Evolutionary conservation across 2,113 vertebrate genomes (phyloP).

Genomic region (Semnornis frantzii): DNA sequence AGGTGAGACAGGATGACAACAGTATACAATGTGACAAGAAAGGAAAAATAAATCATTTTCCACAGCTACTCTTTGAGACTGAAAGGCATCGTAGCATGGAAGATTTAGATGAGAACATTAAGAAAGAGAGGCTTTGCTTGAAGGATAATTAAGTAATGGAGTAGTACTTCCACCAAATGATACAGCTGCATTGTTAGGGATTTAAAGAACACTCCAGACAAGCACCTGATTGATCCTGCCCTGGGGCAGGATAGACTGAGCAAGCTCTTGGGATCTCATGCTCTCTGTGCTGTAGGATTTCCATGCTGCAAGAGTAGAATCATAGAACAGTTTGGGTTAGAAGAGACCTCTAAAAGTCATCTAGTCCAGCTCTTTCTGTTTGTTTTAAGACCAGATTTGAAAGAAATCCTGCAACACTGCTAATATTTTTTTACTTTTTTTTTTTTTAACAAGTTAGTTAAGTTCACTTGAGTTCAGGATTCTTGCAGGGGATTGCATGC

Average conservation of each 20-base stretch:
- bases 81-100: neutral
- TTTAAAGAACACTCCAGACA: neutral
- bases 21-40: neutral
- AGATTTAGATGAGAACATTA: neutral
- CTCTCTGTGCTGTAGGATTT: neutral
- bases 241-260: neutral
- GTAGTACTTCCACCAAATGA: neutral
- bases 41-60: neutral
- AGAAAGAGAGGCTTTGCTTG: neutral
- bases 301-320: neutral
- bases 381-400: neutral
- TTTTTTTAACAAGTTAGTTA: neutral
- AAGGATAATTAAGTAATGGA: neutral
- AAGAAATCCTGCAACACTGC: neutral
- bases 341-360: too few species aligned
- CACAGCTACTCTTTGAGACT: neutral
- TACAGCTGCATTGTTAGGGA: neutral
- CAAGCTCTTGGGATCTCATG: neutral
- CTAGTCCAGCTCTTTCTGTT: neutral
- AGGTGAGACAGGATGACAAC: neutral
- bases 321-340: too few species aligned
- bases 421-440: neutral
- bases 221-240: neutral
- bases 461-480: neutral
- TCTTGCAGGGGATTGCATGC: neutral